A percentile compares a stretch with the other conserved stretches of the same genome.
phyloP scores from a whole-genome alignment of 2,888 invertebrate species.

The Neoscelio sp. region DNA sequence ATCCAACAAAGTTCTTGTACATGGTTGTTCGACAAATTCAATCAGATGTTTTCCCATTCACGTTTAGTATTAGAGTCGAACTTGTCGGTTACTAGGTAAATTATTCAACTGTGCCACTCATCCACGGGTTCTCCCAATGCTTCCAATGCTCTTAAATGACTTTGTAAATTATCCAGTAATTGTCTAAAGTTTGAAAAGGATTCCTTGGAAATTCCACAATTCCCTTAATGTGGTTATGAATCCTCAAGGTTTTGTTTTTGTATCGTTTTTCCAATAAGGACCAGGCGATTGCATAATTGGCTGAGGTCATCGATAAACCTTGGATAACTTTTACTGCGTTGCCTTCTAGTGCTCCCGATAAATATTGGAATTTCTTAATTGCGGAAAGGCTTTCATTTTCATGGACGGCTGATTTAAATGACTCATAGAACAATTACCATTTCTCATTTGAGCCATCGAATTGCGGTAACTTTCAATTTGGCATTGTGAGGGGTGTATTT shows the following conservation, averaged over 20 bases:
- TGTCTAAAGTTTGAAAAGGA: constrained; percentile 45
- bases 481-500: not conserved
- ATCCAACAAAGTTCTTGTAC: constrained; percentile 9
- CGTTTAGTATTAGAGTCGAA: constrained; percentile 64
- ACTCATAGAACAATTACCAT: not conserved
- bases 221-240: too few species aligned
- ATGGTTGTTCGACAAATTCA: not conserved
- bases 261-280: constrained; percentile 51
- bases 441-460: not conserved
- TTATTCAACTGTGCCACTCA: constrained; percentile 68
- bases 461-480: not conserved
- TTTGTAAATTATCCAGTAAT: constrained; percentile 57
- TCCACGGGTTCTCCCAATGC: constrained; percentile 4
- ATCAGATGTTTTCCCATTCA: constrained; percentile 66
- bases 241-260: constrained; percentile 62
- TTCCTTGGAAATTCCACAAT: constrained; percentile 53
- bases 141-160: constrained; percentile 37
- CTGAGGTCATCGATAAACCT: not conserved
- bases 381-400: not conserved
- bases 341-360: not conserved
- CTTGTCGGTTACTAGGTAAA: constrained; percentile 68
- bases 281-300: constrained; percentile 57
- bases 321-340: not conserved
- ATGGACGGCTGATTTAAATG: constrained; percentile 3
- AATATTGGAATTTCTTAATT: constrained; percentile 14